Evolutionary conservation across 2,797 vertebrate genomes (phyloP), one percentile per base, ranked within the genome.

Genomic region (Pogoniulus pusillus): DNA sequence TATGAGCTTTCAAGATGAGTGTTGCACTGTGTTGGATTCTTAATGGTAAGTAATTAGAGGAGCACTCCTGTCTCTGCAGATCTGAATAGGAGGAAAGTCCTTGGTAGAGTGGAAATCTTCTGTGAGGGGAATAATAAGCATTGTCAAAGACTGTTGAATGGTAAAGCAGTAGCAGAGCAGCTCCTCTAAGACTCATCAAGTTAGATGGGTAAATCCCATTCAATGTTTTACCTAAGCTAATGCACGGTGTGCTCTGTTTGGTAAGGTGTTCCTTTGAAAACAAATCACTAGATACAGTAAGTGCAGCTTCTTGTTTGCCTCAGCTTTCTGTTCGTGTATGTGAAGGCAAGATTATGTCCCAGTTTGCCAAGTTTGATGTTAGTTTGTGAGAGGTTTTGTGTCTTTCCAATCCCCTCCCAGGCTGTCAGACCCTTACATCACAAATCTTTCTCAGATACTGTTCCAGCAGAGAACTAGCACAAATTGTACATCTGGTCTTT

Each of bases 291-390:
- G 30, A 9, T 78, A 45, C 12, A 51, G 12, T 22, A 62, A 29
- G 12, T 45, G 35, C 27, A 78, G 53, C 53, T 87, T 89, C 65
- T 85, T 15, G 7, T 32, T 69, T 89, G 26, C 12, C 29, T 4
- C 23, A 57, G 43, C n/a, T 37, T 63, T n/a, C 5, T 3, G 2
- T 71, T 84, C 16, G 5, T 6, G 1, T 35, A 16, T 39, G 23
- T 73, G 43, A 76, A 63, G 26, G 39, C 53, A 82, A 35, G 66
- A 68, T 9, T 59, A 7, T 51, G 51, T 70, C 47, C 17, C 29
- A 14, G 0, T 76, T 69, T 65, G 76, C 63, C 35, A 37, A 24
- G 71, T 70, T 58, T 49, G 37, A 8, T 0, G 0, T 78, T 57
- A 29, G 35, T 70, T 70, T 76, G 32, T 69, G 26, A 16, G 13